Base-by-base conservation (phyloP, 2,113 vertebrate species). In the Puffinus mauretanicus region DNA sequence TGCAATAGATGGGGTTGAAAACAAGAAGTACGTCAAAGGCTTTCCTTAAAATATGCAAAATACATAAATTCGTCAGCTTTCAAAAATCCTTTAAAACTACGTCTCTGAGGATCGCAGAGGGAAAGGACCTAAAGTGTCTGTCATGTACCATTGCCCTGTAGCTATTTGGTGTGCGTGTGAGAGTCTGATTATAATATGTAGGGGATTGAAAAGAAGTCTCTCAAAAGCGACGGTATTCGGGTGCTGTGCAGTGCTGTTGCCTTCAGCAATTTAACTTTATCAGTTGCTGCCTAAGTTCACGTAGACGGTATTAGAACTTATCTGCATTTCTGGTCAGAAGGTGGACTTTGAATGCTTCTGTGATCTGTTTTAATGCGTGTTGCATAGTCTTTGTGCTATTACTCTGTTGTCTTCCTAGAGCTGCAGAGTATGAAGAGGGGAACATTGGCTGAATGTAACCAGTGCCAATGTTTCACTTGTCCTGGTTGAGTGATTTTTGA, bases 141-240 rank as follows among this genome's bases (percentile, higher is more conserved):
- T 9, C 2, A 0, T 5, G 47, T 4, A 0, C 38, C 52, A 0
- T 5, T 30, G 79, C 11, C 40, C 71, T 21, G 57, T 4, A 32
- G 86, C 67, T 44, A 0, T 38, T 12, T 2, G 82, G 54, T 40
- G 47, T 9, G 71, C 6, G 44, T 7, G 27, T 8, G 24, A 10
- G 24, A 16, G 46, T 9, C 32, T 7, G 62, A 2, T 10, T 15
- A 1, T 5, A 17, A 30, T 3, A 1, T 36, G 1, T 5, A 1
- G 0, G 2, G 88, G 38, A 1, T 3, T 9, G 10, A 32, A 2
- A 38, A 10, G 49, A 29, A 42, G 36, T 9, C n/a, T 25, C 40
- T 36, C 21, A 6, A 6, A 2, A 18, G 42, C 0, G 10, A 2
- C 2, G 4, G 54, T 17, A 0, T 4, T 26, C 0, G 7, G 77